Conservation (phyloP, 2,797 vertebrate genomes). For the Trichosurus vulpecula region DNA sequence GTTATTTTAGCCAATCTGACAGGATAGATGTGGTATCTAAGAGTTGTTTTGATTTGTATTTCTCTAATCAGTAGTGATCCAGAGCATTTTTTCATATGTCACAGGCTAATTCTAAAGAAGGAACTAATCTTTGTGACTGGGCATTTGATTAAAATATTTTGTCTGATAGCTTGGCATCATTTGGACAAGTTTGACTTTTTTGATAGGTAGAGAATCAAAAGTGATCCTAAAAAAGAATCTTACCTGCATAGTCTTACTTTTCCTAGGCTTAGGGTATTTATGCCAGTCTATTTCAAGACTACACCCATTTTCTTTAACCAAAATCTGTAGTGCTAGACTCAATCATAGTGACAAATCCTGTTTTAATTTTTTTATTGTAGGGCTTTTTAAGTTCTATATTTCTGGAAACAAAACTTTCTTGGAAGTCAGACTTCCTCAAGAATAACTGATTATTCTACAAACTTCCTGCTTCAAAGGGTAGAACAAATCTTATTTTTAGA, state of each 20-base stretch:
- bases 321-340: background rate
- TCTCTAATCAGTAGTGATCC: too few species aligned
- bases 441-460: background rate
- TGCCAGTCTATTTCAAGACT: background rate
- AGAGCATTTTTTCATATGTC: too few species aligned
- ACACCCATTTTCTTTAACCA: background rate
- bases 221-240: background rate
- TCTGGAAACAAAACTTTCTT: background rate
- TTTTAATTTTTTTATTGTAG: background rate
- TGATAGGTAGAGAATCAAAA: background rate
- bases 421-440: background rate
- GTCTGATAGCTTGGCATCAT: background rate
- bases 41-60: too few species aligned
- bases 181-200: background rate
- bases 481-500: background rate
- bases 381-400: background rate
- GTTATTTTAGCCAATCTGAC: too few species aligned
- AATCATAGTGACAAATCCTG: background rate
- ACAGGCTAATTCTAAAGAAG: background rate
- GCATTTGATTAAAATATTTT: background rate
- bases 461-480: background rate
- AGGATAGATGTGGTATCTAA: too few species aligned
- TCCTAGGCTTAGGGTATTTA: background rate
- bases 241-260: background rate
- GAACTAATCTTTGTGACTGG: background rate